A percentile compares a stretch with the other conserved stretches of the same genome.
These are phyloP conservation scores for Gandaritis pyraliata DNA, from an alignment of 2,888 invertebrate species.

Conservation along the genomic window DNA sequence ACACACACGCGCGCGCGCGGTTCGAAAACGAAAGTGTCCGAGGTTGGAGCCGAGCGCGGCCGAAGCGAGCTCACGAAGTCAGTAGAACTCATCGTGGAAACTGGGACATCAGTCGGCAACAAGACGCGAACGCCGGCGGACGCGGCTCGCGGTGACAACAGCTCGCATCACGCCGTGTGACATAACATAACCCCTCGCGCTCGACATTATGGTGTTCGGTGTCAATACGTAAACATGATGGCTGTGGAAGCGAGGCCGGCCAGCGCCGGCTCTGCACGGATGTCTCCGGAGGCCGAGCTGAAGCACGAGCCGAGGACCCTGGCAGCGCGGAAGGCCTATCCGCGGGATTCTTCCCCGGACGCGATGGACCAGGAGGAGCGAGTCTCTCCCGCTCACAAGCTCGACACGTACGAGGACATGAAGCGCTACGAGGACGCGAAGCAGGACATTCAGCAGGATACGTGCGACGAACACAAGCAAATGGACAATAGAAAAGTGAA, in stretches of 20 bases:
- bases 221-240: conserved; percentile 78
- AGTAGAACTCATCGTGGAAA: conserved; percentile 84
- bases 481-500: conserved; percentile 33
- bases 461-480: conserved; percentile 16
- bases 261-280: conserved; percentile 68
- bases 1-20: conserved; percentile 59
- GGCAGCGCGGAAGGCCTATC: conserved; percentile 82
- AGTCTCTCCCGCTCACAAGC: conserved; percentile 19
- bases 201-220: conserved; percentile 78
- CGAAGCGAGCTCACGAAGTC: conserved; percentile 84
- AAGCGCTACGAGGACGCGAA: conserved; percentile 18
- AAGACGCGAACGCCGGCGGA: conserved; percentile 80
- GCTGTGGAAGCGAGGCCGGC: conserved; percentile 80
- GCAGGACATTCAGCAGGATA: conserved; percentile 7
- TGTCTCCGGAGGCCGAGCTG: conserved; percentile 66
- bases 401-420: conserved; percentile 31
- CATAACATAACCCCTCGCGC: conserved; percentile 80
- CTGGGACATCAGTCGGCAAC: conserved; percentile 87
- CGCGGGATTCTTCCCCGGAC: conserved; percentile 60
- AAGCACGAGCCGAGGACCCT: conserved; percentile 77
- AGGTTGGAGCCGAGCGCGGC: conserved; percentile 74
- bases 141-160: conserved; percentile 65
- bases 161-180: conserved; percentile 74
- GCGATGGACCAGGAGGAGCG: conserved; percentile 33
- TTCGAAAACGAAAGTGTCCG: conserved; percentile 85